A percentile compares a stretch with the other conserved stretches of the same genome.
Evolutionary conservation across 1,140 invertebrate genomes (phyloP).

Genomic region (Mactra quadrangularis): DNA sequence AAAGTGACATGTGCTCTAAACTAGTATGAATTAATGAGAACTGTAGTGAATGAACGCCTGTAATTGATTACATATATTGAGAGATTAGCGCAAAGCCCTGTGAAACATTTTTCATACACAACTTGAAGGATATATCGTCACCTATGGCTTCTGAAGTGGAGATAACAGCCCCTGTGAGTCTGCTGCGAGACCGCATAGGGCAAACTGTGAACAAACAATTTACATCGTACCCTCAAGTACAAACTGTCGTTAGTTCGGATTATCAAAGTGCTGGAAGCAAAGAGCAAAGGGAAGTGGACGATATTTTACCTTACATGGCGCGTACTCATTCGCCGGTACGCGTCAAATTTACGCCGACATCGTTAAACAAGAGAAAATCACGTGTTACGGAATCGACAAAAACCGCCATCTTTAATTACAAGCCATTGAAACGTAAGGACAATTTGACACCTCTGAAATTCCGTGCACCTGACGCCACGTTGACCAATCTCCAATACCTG

Average conservation of each 20-base stretch:
- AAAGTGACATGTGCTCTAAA: background rate
- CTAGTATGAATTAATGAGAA: conserved; percentile 16
- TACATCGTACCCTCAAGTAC: background rate
- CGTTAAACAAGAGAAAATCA: conserved; percentile 10
- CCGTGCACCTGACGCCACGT: conserved; percentile 44
- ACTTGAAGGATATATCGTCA: conserved; percentile 23
- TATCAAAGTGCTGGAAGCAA: background rate
- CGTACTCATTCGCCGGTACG: conserved; percentile 18
- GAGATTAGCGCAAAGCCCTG: background rate
- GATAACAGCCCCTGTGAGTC: background rate
- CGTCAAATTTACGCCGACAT: conserved; percentile 29
- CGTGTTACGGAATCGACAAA: conserved; percentile 25
- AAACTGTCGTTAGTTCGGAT: background rate
- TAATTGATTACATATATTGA: background rate
- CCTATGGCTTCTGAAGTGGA: conserved; percentile 21
- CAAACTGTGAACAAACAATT: background rate
- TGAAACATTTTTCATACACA: background rate
- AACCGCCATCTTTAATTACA: conserved; percentile 48
- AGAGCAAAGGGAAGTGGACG: background rate
- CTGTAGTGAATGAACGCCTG: conserved; percentile 9
- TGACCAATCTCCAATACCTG: conserved; percentile 29
- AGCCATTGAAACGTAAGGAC: conserved; percentile 32
- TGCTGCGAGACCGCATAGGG: background rate
- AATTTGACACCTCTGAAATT: background rate
- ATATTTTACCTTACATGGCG: conserved; percentile 35